phyloP scores from a whole-genome alignment of 2,113 vertebrate genomes.

The Malurus elegans region DNA sequence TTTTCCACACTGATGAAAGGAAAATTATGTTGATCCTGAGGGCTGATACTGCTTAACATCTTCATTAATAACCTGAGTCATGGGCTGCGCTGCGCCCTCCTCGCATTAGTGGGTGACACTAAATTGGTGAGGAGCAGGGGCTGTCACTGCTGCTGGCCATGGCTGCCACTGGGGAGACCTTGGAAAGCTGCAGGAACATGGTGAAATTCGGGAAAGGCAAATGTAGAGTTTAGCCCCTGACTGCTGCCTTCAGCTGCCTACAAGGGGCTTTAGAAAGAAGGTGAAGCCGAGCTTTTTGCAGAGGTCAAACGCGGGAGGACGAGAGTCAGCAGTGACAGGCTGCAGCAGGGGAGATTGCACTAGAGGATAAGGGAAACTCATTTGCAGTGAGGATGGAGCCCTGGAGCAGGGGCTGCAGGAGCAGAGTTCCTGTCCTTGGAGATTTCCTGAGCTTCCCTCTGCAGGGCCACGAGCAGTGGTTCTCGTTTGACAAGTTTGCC shows the following conservation, averaged over 20 bases:
- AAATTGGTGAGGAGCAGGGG: neutral
- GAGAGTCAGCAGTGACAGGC: neutral
- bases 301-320: neutral
- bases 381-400: neutral
- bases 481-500: neutral
- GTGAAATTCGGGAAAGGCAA: neutral
- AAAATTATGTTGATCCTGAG: slow-evolving; percentile 59
- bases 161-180: neutral
- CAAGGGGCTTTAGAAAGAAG: neutral
- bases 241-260: neutral
- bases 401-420: neutral
- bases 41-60: slow-evolving; percentile 41
- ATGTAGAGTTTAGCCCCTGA: neutral
- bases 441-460: neutral
- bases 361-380: neutral
- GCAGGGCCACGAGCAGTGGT: neutral
- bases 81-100: neutral
- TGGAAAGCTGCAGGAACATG: neutral
- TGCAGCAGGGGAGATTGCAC: neutral
- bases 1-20: slow-evolving; percentile 37
- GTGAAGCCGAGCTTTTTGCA: neutral
- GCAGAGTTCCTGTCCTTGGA: neutral
- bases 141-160: neutral
- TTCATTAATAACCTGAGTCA: slow-evolving; percentile 54
- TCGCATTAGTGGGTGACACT: neutral